Base-by-base conservation (phyloP, 2,888 invertebrate genomes). In the Eucriotettix oculatus region DNA sequence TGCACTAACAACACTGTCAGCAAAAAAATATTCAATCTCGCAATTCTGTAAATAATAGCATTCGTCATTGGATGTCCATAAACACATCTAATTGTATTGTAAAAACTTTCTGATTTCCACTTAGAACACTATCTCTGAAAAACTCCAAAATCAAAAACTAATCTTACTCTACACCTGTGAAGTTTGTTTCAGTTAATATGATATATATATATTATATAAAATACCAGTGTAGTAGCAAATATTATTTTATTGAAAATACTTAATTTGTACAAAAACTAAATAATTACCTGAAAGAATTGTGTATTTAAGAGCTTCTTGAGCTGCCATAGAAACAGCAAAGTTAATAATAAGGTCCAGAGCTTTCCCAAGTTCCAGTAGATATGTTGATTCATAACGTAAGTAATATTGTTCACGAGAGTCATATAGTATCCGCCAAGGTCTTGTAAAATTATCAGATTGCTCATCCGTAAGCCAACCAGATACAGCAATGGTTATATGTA, bases 401-500 rank as follows among this genome's bases (percentile, higher is more conserved):
- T 78, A 78, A 69, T 84, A 85, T 71, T 84, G 84, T 68, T 85
- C 84, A 59, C 74, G 69, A 7, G 81, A 79, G 64, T 78, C 72
- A 55, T 75, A 71, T 61, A 84, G 68, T 64, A 75, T 74, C 61
- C 74, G 70, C 84, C 84, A 84, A 0, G 82, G 81, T 58, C 73
- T 70, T 56, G 74, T 69, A 59, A 74, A 74, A 62, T 72, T 72
- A 60, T 73, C 72, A 29, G 70, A 70, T 40, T 69, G 66, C 43
- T 78, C 77, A 64, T 80, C 78, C 60, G 76, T 77, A 10, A 85
- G 72, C 84, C 84, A 85, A 16, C 85, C 84, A 17, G 81, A 80
- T 43, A 85, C 74, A 16, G 79, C 82, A 61, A 85, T 78, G 0
- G 80, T 79, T 52, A 83, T 75, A 66, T 81, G 80, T 43, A 85